Evolutionary conservation across 2,888 invertebrate genomes (phyloP).

Genomic region (Drosophila suboccidentalis): DNA sequence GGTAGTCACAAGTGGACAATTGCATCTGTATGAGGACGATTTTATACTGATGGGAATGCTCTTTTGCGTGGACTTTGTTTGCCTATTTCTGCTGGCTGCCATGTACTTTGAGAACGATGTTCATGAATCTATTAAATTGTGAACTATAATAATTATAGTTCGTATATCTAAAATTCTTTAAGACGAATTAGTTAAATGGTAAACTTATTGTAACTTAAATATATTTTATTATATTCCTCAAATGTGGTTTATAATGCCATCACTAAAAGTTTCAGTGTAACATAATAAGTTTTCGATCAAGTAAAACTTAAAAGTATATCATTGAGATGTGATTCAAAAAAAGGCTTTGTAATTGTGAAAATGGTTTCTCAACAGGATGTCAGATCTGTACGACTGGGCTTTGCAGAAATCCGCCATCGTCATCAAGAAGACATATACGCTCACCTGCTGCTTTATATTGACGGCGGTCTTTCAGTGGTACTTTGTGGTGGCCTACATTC

Average conservation of each 20-base stretch:
- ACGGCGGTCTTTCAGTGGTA: constrained; percentile 29
- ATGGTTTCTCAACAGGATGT: constrained; percentile 3
- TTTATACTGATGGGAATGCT: constrained; percentile 19
- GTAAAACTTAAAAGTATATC: background rate
- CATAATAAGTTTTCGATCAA: too few species aligned
- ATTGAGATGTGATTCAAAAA: constrained; percentile 5
- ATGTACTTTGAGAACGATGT: constrained; percentile 7
- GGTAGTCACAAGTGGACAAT: background rate
- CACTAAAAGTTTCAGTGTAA: too few species aligned
- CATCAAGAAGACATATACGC: constrained; percentile 30
- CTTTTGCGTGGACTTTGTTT: constrained; percentile 14
- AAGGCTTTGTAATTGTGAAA: background rate
- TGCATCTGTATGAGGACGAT: background rate
- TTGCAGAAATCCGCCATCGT: background rate
- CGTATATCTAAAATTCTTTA: too few species aligned
- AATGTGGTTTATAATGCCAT: too few species aligned
- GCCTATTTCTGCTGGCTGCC: background rate
- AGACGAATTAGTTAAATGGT: too few species aligned
- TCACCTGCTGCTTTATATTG: constrained; percentile 17
- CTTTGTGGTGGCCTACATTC: constrained; percentile 17
- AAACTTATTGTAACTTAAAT: too few species aligned
- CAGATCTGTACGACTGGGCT: background rate
- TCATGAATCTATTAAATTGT: background rate
- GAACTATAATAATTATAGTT: background rate
- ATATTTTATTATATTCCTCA: too few species aligned